Evolutionary conservation across 2,888 invertebrate species (phyloP), one percentile per base, ranked within the genome.

Genomic region (Acrocera orbiculus): DNA sequence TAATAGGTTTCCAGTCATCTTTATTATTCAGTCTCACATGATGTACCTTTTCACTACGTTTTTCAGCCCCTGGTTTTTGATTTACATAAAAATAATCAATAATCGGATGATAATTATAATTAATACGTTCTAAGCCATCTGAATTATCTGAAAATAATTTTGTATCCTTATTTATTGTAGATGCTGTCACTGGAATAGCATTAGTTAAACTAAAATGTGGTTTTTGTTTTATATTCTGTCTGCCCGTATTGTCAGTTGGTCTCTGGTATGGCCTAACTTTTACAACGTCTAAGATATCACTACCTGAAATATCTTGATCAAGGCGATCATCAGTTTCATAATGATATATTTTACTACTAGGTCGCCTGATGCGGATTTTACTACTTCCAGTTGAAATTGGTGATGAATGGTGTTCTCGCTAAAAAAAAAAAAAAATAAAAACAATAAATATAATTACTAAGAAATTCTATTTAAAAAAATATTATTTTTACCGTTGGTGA

Each of bases 61-160:
- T n/a, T n/a, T n/a, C 27, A 6, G 27, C 13, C 6, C 5, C 25
- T 24, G 27, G 9, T 16, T 10, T n/a, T 3, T 15, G 20, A n/a
- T 33, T 29, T 5, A 62, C 63, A 42, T 68, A 72, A 52, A 81
- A 81, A 52, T 79, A 82, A 49, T 81, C 81, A 43, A 81, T 79
- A 30, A 82, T 82, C 2, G 81, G 81, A 56, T 82, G 82, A 47
- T 82, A 82, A 50, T 74, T 79, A 50, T 81, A 82, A 58, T 82
- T 82, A 26, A 81, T 67, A 47, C 74, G 66, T 47, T n/a, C n/a
- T n/a, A n/a, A n/a, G n/a, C n/a, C n/a, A n/a, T n/a, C n/a, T n/a
- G n/a, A n/a, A n/a, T n/a, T n/a, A n/a, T n/a, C n/a, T n/a, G n/a
- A n/a, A n/a, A n/a, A n/a, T n/a, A n/a, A n/a, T n/a, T n/a, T n/a